A percentile compares a stretch with the other conserved stretches of the same genome.
These are phyloP conservation scores for Monodelphis domestica DNA, from an alignment of 2,797 vertebrate genomes.

Conservation along the genomic window DNA sequence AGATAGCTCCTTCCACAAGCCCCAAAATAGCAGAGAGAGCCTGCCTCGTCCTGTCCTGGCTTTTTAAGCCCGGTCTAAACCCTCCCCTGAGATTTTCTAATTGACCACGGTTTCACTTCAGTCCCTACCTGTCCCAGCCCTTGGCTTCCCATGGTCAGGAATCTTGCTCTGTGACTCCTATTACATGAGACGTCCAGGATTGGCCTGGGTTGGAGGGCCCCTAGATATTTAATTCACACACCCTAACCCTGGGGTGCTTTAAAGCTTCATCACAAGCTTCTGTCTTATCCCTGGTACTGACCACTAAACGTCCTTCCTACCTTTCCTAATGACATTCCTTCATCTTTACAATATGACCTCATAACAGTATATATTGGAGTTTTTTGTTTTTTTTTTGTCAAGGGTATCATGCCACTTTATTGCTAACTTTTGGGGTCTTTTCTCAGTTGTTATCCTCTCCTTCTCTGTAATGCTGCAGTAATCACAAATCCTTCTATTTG, in stretches of 20 bases:
- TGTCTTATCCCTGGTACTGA: not conserved
- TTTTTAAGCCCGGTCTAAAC: no score
- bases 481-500: not conserved
- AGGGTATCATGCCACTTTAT: not conserved
- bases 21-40: no score
- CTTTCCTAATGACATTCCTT: not conserved
- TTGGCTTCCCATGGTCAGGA: no score
- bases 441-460: not conserved
- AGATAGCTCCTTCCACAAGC: no score
- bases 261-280: not conserved
- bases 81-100: no score
- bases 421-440: not conserved
- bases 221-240: no score
- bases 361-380: not conserved
- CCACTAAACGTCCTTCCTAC: not conserved
- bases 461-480: not conserved
- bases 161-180: no score
- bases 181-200: no score
- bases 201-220: no score
- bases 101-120: no score
- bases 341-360: not conserved
- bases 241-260: not conserved
- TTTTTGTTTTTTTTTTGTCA: not conserved
- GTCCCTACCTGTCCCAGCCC: no score
- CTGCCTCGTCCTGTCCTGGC: no score